Percentiles rank a stretch among this genome's conserved stretches.
These are phyloP conservation scores for Meda fulgida DNA, from an alignment of 2,797 vertebrate genomes.

Conservation along the genomic window DNA sequence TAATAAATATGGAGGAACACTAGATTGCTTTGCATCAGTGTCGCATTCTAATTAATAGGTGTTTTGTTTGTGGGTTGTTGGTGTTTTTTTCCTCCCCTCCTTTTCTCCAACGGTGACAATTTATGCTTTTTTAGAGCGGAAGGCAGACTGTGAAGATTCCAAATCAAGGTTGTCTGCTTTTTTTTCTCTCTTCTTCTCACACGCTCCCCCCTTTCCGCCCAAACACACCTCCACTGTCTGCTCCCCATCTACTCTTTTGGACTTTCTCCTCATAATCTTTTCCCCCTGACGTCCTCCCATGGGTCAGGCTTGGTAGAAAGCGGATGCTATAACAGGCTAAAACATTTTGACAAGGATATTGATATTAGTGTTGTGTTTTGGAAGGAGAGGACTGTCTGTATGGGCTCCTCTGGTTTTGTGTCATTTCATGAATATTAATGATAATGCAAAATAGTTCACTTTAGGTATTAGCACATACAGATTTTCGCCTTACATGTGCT, in stretches of 20 bases:
- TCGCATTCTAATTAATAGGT: constrained; percentile 81
- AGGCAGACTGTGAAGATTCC: constrained; percentile 64
- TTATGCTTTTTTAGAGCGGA: constrained; percentile 68
- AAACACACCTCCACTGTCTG: constrained; percentile 39
- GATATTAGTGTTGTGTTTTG: constrained; percentile 18
- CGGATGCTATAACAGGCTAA: constrained; percentile 11
- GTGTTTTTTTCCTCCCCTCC: constrained; percentile 67
- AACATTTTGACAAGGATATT: constrained; percentile 26
- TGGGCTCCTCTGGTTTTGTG: neutral
- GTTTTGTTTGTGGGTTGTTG: constrained; percentile 74
- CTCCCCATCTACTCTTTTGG: constrained; percentile 36
- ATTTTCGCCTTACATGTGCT: neutral
- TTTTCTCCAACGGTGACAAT: constrained; percentile 66
- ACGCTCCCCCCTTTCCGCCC: constrained; percentile 25
- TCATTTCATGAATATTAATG: neutral
- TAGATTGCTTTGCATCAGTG: constrained; percentile 79
- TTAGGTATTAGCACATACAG: neutral
- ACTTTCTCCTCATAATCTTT: constrained; percentile 36
- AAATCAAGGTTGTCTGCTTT: constrained; percentile 60
- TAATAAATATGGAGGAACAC: constrained; percentile 82
- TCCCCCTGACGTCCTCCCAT: neutral
- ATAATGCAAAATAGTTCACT: neutral
- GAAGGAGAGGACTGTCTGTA: neutral
- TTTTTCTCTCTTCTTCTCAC: constrained; percentile 34
- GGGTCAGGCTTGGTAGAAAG: constrained; percentile 27